Evolutionary conservation across 2,113 vertebrate species (phyloP).

Genomic region (Lethenteron reissneri): DNA sequence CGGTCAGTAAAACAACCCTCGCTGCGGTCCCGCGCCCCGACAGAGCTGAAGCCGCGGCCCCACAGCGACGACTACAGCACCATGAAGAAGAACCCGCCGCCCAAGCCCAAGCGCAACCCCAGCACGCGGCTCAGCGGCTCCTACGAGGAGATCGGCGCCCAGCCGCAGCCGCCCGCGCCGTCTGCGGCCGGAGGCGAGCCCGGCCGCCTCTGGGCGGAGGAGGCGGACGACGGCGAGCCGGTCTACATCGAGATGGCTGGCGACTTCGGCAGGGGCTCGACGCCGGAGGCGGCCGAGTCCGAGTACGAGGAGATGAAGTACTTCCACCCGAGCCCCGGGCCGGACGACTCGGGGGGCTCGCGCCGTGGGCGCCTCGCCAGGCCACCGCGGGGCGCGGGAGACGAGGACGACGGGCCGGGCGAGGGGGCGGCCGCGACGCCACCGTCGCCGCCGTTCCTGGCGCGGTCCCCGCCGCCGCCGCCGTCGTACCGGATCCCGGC

Average conservation of each 20-base stretch:
- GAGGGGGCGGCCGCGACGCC: neutral
- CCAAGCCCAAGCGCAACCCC: slow-evolving; percentile 79
- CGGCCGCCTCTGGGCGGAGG: slow-evolving; percentile 18
- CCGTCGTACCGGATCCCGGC: slow-evolving; percentile 34
- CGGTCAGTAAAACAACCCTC: too few relatives aligned
- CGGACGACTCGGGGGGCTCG: neutral
- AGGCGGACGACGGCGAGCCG: slow-evolving; percentile 35
- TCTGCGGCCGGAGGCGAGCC: neutral
- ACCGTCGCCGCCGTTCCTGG: neutral
- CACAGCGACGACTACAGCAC: slow-evolving; percentile 91
- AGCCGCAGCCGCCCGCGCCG: slow-evolving; percentile 8
- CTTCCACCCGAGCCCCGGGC: slow-evolving; percentile 25
- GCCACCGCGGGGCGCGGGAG: neutral
- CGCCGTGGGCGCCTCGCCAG: neutral
- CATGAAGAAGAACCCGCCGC: slow-evolving; percentile 79
- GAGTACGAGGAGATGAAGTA: slow-evolving; percentile 97
- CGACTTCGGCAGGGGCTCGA: slow-evolving; percentile 10
- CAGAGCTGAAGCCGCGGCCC: slow-evolving; percentile 71
- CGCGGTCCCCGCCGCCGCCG: neutral
- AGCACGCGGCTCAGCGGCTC: slow-evolving; percentile 78
- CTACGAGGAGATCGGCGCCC: slow-evolving; percentile 60
- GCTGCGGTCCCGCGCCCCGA: slow-evolving; percentile 57
- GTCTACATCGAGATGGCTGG: slow-evolving; percentile 90
- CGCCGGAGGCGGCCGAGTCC: slow-evolving; percentile 45
- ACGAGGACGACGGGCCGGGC: neutral